These are phyloP conservation scores for Uropsilus gracilis DNA, from an alignment of 2,113 vertebrate species.

Conservation along the genomic window DNA sequence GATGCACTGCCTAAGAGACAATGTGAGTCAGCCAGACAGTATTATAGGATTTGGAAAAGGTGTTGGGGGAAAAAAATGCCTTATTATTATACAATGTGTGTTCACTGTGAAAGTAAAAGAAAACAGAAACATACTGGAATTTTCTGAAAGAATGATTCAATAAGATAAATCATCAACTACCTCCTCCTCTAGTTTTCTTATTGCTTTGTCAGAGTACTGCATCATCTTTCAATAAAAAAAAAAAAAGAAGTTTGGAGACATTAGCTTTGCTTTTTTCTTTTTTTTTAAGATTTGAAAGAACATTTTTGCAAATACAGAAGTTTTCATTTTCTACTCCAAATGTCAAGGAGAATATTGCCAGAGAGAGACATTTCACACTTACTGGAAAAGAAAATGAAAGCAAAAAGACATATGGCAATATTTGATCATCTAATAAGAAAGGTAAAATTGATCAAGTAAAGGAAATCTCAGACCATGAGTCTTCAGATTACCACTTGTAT, in stretches of 20 bases:
- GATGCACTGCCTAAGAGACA: neutral
- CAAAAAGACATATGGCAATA: neutral
- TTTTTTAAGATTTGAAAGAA: neutral
- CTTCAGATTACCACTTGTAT: neutral
- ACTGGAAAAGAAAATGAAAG: neutral
- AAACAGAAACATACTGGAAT: neutral
- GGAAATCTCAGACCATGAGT: neutral
- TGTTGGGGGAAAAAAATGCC: neutral
- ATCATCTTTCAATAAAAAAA: neutral
- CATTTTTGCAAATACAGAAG: neutral
- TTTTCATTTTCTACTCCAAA: neutral
- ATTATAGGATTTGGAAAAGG: neutral
- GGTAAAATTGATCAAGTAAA: neutral
- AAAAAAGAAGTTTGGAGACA: neutral
- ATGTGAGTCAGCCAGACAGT: neutral
- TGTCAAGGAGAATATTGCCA: neutral
- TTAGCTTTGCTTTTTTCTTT: neutral
- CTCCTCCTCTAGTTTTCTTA: neutral
- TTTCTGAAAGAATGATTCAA: neutral
- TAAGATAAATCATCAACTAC: neutral
- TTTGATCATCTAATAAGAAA: neutral
- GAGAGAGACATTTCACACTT: neutral
- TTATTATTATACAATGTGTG: neutral
- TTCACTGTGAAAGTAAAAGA: neutral
- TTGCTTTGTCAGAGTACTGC: neutral